Evolutionary conservation across 1,140 invertebrate species (phyloP), one percentile per base, ranked within the genome.

Genomic region (Ylistrum balloti): DNA sequence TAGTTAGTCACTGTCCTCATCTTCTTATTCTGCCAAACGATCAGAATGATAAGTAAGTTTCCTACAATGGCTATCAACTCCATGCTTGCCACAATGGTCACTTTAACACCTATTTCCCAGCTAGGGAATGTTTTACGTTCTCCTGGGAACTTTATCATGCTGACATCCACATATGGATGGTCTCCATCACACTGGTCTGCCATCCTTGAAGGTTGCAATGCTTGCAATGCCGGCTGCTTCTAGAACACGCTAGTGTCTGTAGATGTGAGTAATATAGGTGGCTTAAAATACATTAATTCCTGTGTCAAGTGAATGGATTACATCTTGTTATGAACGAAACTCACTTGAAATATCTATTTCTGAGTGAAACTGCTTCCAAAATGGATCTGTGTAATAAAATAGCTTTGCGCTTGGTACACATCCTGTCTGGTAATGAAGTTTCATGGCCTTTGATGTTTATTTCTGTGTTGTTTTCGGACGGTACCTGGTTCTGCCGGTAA

Each of bases 1-100:
- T 98, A 99, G 95, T 99, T 99, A 33, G 97, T 97, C 11, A 97
- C 96, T 9, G 97, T 97, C 91, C 97, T 96, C 97, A 97, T 97
- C 35, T 93, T 93, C 89, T 93, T 94, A 13, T 92, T 94, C 33
- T 92, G 89, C 28, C 90, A 86, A 11, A 96, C 95, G 33, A 95
- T 94, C 41, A 92, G 56, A 34, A 96, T 94, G 32, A 95, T 91
- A 10, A 95, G 89, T 28, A 94, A 86, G 88, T 96, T 96, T 10
- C 95, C 94, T 22, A 95, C 20, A 20, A 95, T 91, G 3, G 95
- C 95, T 2, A 96, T 86, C 0, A 95, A 56, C 33, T 94, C 92
- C n/a, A 95, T 86, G 33, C 91, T 33, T 7, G 92, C 92, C 13
- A 93, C 88, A 10, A 95, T 86, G 0, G 87, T 88, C 22, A 94